phyloP scores from a whole-genome alignment of 2,888 invertebrate species.

The Melikaiella ostensackeni region DNA sequence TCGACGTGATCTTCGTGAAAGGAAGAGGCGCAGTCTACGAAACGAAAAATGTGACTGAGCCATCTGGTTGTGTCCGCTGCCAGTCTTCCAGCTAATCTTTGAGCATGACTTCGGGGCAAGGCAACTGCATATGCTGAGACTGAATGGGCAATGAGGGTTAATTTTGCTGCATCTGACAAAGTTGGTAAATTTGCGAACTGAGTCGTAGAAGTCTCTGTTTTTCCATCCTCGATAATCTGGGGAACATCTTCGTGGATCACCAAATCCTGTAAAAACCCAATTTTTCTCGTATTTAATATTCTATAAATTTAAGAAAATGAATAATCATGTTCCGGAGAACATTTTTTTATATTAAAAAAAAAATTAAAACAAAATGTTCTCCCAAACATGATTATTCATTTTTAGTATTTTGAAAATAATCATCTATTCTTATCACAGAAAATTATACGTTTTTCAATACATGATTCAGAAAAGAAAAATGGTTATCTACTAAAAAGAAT shows the following conservation, averaged over 20 bases:
- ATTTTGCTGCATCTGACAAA: constrained; percentile 76
- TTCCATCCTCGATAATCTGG: constrained; percentile 78
- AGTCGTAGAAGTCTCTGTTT: constrained; percentile 76
- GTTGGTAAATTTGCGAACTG: constrained; percentile 73
- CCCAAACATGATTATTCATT: no score
- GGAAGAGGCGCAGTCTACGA: constrained; percentile 89
- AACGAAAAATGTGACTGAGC: constrained; percentile 89
- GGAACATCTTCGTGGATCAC: constrained; percentile 74
- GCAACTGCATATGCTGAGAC: constrained; percentile 92
- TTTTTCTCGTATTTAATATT: not conserved
- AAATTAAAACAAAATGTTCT: no score
- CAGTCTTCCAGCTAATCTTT: constrained; percentile 88
- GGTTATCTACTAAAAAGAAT: no score
- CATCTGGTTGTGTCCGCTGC: constrained; percentile 92
- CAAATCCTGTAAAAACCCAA: constrained; percentile 67
- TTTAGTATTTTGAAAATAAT: no score
- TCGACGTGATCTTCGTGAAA: constrained; percentile 94
- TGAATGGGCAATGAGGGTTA: constrained; percentile 91
- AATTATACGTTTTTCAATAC: no score
- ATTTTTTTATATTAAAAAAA: no score
- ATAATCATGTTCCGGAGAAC: no score
- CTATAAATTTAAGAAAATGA: no score
- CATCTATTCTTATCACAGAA: no score
- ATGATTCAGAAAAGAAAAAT: no score
- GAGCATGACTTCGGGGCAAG: constrained; percentile 87